Base-by-base conservation (phyloP, 2,797 vertebrate genomes). In the Pangasius sanitwongsei region DNA sequence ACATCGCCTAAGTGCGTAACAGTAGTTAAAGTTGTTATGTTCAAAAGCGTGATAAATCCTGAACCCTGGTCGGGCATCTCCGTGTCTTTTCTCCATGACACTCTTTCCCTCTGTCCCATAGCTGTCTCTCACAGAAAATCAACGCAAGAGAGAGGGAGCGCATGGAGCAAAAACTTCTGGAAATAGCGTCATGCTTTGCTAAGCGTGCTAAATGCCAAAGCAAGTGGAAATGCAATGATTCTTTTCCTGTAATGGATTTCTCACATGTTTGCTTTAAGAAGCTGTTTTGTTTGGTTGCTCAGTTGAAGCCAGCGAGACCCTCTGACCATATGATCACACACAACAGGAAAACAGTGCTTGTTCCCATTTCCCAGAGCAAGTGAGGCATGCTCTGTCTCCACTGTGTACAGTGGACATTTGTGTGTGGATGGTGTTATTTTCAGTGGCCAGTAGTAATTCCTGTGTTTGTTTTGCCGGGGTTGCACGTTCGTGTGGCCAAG, bases 121-220 rank as follows among this genome's bases (percentile, higher is more conserved):
- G 86, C 86, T 85, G 57, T 90, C 44, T n/a, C 25, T 83, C 81
- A n/a, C 37, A 65, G 41, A 44, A 82, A 61, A 41, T 28, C 57
- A 59, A 11, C 16, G 13, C 7, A 1, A 83, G 44, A 44, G 44
- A 44, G 44, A 44, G 81, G 59, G 6, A 48, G 81, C n/a, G 13
- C 23, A 55, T 83, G 67, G 37, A n/a, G 80, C 90, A 85, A 89
- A 92, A 88, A 34, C 88, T 48, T 70, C 83, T 89, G 91, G 90
- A 95, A 94, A 91, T 95, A 90, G 94, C 89, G 92, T 88, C 91
- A 88, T 78, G 87, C 83, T 92, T 88, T 69, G 48, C 18, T 57
- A 59, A 34, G 75, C 65, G 83, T 89, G 9, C 59, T 11, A 44
- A 83, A 65, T 63, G 55, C 9, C 77, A 70, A 70, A 48, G 6